Evolutionary conservation across 1,140 invertebrate species (phyloP), one percentile per base, ranked within the genome.

Genomic region (Drosophila busckii): DNA sequence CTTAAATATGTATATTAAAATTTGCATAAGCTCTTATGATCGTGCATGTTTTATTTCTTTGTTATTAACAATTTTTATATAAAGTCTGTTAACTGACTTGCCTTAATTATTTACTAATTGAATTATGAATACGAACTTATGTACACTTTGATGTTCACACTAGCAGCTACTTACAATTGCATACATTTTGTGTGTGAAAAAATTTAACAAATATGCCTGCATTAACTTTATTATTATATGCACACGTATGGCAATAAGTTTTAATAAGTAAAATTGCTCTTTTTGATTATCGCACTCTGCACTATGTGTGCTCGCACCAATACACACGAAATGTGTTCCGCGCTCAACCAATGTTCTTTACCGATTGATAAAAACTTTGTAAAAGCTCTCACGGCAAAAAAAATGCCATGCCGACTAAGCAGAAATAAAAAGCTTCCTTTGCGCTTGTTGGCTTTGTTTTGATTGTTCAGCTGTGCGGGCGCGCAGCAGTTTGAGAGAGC

Each of bases 311-410:
- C 35, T 46, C 32, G 52, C 35, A 61, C 52, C 17, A 31, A 61
- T 44, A 26, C 25, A 38, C 35, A 28, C 19, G 2, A 19, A 56
- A 29, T 49, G 17, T 41, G 26, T 25, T 56, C 59, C 56, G 54
- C 50, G 70, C 75, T 82, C 53, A 69, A 31, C 55, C 69, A 80
- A 82, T 50, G 75, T 82, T 80, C 75, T 80, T 80, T 75, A 82
- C 75, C 75, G 75, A 80, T 80, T 82, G 75, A 73, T 82, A 68
- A 80, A 78, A 78, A 69, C 31, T 63, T 59, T 20, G 19, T 16
- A 59, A 78, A 78, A 78, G 71, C 71, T 78, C n/a, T n/a, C 54
- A 10, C 35, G 45, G 48, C 80, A 68, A 73, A 80, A 71, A 66
- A 65, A 48, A 41, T 26, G 34, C 23, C 13, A 62, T 48, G 46